Evolutionary conservation across 2,888 invertebrate genomes (phyloP).

Genomic region (Dryococelus australis): DNA sequence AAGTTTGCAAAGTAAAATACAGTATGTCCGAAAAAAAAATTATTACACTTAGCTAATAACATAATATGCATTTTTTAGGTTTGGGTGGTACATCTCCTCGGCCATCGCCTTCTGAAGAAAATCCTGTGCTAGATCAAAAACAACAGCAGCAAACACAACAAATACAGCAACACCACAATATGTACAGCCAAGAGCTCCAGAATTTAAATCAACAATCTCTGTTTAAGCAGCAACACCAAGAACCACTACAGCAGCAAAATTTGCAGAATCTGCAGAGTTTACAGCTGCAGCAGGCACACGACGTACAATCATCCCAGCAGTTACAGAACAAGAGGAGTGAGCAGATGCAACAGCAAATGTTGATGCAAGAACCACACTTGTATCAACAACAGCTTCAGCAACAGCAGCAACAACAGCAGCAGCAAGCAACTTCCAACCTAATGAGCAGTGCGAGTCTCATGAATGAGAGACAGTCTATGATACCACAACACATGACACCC

Average conservation of each 20-base stretch:
- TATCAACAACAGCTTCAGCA: constrained; percentile 42
- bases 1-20: too few relatives aligned
- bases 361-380: constrained; percentile 34
- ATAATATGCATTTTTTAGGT: constrained; percentile 48
- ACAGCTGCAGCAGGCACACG: constrained; percentile 39
- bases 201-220: constrained; percentile 4
- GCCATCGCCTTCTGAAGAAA: constrained; percentile 55
- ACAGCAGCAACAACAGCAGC: constrained; percentile 34
- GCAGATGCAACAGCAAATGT: constrained; percentile 44
- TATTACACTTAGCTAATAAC: too few relatives aligned
- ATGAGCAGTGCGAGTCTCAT: constrained; percentile 27
- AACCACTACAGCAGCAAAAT: constrained; percentile 38
- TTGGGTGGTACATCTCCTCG: constrained; percentile 55
- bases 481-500: constrained; percentile 65
- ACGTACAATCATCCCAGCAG: constrained; percentile 39
- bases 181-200: background rate
- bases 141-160: constrained; percentile 33
- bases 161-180: constrained; percentile 37
- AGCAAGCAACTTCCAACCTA: background rate
- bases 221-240: constrained; percentile 33
- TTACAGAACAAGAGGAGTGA: constrained; percentile 39
- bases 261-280: constrained; percentile 32
- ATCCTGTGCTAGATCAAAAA: constrained; percentile 47
- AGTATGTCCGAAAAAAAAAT: too few relatives aligned
- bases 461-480: constrained; percentile 45